Conservation (phyloP, 2,113 vertebrate species). For the Syngnathus scovelli region DNA sequence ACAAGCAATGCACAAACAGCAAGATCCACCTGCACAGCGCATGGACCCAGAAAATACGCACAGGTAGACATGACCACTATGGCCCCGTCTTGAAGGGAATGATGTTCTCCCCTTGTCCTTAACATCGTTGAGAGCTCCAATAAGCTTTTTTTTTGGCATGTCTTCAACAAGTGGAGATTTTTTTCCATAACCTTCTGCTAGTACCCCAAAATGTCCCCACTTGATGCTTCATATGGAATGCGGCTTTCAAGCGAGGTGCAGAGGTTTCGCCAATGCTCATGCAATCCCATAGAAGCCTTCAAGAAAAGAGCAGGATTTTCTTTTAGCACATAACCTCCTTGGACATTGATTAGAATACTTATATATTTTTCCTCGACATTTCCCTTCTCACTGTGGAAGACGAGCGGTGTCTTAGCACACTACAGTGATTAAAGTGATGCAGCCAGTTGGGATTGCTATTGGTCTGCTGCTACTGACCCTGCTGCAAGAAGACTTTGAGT, state of each 20-base stretch:
- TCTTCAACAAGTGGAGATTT: constrained; percentile 24
- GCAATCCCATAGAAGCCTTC: constrained; percentile 33
- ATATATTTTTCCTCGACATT: constrained; percentile 2
- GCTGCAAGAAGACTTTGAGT: constrained; percentile 26
- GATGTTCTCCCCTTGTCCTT: constrained; percentile 35
- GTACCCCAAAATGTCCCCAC: constrained; percentile 27
- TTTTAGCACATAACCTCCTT: constrained; percentile 13
- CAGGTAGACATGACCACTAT: constrained; percentile 42
- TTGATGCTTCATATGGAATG: constrained; percentile 28
- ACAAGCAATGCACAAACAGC: constrained; percentile 15
- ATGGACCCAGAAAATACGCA: constrained; percentile 35
- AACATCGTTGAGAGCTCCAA: constrained; percentile 38
- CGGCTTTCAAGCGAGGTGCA: constrained; percentile 27
- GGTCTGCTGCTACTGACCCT: constrained; percentile 46
- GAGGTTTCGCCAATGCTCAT: constrained; percentile 36
- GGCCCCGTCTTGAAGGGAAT: constrained; percentile 36
- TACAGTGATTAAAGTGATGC: constrained; percentile 21
- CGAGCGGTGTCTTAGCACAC: constrained; percentile 22
- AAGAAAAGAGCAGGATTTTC: constrained; percentile 2
- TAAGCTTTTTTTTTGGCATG: constrained; percentile 37
- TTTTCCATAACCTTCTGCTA: constrained; percentile 15
- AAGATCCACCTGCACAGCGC: constrained; percentile 9
- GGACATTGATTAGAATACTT: constrained; percentile 51
- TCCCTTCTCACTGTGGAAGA: constrained; percentile 29
- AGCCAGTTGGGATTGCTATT: constrained; percentile 36